Evolutionary conservation across 2,888 invertebrate genomes (phyloP).

Genomic region (Macrostomum cliftonense): DNA sequence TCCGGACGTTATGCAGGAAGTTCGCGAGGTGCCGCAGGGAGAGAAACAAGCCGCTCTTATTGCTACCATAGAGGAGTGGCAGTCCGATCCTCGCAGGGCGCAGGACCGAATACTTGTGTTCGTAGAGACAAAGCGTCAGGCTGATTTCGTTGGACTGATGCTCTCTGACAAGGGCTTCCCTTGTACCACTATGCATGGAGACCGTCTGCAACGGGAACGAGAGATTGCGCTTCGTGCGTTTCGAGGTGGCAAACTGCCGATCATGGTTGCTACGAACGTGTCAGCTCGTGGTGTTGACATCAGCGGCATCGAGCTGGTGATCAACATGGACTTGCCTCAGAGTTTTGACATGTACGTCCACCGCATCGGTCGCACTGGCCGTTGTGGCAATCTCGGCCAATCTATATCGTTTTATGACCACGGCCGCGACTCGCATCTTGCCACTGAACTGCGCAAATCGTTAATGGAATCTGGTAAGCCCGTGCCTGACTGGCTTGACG

Average conservation of each 20-base stretch:
- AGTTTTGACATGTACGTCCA: constrained; percentile 4
- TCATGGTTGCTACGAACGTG: constrained; percentile 82
- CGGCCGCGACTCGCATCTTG: neutral
- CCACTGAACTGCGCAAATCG: neutral
- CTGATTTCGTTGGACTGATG: constrained; percentile 66
- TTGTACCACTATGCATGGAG: constrained; percentile 55
- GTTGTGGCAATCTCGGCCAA: neutral
- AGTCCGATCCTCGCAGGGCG: neutral
- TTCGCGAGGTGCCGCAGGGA: constrained; percentile 35
- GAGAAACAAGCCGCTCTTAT: constrained; percentile 51
- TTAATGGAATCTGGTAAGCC: neutral
- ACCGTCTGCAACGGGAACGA: constrained; percentile 51
- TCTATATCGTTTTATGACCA: neutral
- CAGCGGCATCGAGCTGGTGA: constrained; percentile 6
- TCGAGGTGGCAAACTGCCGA: constrained; percentile 51
- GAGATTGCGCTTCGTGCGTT: constrained; percentile 60
- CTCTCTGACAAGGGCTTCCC: constrained; percentile 57
- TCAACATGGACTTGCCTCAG: no score
- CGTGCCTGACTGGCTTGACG: neutral
- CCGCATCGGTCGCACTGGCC: constrained; percentile 10
- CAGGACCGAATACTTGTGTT: constrained; percentile 49
- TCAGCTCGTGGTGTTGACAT: constrained; percentile 65
- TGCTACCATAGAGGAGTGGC: constrained; percentile 41
- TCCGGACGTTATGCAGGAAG: constrained; percentile 63
- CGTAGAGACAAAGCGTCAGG: constrained; percentile 68